Conservation (phyloP, 2,888 invertebrate species). For the Hartigia nigra region DNA sequence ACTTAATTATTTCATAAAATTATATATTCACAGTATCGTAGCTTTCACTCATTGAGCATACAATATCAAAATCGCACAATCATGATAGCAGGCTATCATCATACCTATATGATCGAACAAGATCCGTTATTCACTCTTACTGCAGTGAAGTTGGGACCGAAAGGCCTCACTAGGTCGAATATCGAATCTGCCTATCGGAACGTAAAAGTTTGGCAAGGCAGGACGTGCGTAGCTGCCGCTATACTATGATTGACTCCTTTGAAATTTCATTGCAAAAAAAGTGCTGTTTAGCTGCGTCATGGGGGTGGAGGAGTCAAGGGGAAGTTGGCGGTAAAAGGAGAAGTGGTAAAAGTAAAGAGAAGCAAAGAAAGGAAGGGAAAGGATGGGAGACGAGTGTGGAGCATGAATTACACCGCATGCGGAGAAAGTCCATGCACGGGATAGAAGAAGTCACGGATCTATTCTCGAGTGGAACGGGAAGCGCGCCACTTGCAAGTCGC, state of each 20-base stretch:
- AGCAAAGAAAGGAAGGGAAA: not conserved
- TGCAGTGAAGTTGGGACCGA: conserved; percentile 26
- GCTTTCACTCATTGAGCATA: not conserved
- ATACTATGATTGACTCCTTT: conserved; percentile 31
- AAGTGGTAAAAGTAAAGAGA: not conserved
- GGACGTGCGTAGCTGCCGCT: conserved; percentile 25
- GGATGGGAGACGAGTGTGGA: not conserved
- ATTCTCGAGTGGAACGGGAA: not conserved
- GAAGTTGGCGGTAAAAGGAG: not conserved
- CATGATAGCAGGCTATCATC: not conserved
- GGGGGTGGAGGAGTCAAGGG: not conserved
- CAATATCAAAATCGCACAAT: not conserved
- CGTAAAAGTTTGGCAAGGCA: conserved; percentile 25
- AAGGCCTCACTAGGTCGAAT: conserved; percentile 31
- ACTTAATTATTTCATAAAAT: not conserved
- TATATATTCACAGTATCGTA: not conserved
- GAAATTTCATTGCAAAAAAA: conserved; percentile 46
- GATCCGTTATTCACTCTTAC: conserved; percentile 39
- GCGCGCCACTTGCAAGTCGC: not conserved
- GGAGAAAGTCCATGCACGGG: not conserved
- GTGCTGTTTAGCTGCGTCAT: conserved; percentile 29
- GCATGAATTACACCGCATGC: not conserved
- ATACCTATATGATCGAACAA: not conserved
- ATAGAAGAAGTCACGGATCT: not conserved
- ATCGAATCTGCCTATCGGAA: conserved; percentile 28